Evolutionary conservation across 2,888 invertebrate species (phyloP), one percentile per base, ranked within the genome.

Genomic region (Metalampra italica): DNA sequence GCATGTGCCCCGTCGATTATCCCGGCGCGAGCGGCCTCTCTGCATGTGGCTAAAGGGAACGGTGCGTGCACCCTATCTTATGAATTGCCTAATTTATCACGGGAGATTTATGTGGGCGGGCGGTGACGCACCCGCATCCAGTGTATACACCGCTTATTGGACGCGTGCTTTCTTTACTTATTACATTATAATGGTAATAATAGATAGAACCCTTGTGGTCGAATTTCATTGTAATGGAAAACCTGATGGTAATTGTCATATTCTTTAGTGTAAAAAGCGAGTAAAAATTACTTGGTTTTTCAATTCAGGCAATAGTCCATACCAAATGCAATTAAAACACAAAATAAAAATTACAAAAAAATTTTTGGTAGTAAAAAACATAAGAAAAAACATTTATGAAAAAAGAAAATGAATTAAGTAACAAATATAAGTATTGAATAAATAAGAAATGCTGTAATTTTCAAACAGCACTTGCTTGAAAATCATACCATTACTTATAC

Each of bases 61-160:
- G 54, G 64, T 64, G 62, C 68, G 71, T 69, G 73, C 74, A 73
- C 75, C 76, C 76, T 73, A 79, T 75, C 78, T 77, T 75, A 71
- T 68, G 78, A 78, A 80, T 81, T 72, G 76, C 72, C 78, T 78
- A 80, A 82, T 82, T 80, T 78, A 81, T 80, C 79, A 75, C 71
- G 60, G 54, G 64, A 79, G 78, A 80, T 81, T 82, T 80, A 80
- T 81, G 65, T 73, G 71, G 64, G 52, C 41, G 44, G 12, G 63
- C 68, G 74, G 64, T 68, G 76, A 76, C 76, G 71, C 69, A 60
- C 78, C 78, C 78, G 82, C 75, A 78, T 80, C 68, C 64, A 64
- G 45, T 65, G 62, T 64, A 56, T 64, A 60, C 56, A 58, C 52
- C 53, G 49, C 55, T 54, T 58, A 54, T 47, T 44, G 5, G 9